Conservation (phyloP, 2,113 vertebrate genomes). For the Rhabdornis inornatus region DNA sequence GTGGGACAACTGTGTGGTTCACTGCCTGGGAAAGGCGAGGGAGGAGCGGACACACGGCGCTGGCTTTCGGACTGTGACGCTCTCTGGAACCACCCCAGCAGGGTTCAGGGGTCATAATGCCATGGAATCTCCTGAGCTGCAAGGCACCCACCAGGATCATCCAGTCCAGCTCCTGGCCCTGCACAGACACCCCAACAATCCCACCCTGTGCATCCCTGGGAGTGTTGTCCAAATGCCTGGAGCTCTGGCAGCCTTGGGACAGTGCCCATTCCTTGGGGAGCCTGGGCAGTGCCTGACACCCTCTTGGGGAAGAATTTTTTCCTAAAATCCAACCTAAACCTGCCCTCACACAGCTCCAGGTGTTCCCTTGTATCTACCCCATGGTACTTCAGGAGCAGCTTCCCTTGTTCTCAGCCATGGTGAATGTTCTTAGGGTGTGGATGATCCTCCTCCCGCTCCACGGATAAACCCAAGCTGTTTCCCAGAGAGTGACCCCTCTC, state of each 20-base stretch:
- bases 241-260: background rate
- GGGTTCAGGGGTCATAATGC: background rate
- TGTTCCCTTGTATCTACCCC: background rate
- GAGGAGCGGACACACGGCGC: background rate
- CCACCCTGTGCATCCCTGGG: background rate
- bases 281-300: rapidly evolving
- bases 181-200: background rate
- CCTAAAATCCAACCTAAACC: background rate
- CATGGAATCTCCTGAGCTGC: background rate
- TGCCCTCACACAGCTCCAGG: background rate
- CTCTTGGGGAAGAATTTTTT: background rate
- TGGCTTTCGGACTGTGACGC: background rate
- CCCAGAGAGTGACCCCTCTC: background rate
- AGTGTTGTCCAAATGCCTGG: rapidly evolving
- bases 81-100: background rate
- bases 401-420: background rate
- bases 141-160: background rate
- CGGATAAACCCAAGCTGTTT: background rate
- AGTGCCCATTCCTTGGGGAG: rapidly evolving
- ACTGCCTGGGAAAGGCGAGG: slow-evolving; percentile 28
- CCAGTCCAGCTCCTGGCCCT: background rate
- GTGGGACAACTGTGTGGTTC: background rate
- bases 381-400: background rate
- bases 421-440: background rate
- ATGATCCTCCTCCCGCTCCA: background rate